Evolutionary conservation across 2,113 vertebrate genomes (phyloP).

Genomic region (Hippocampus barbouri): DNA sequence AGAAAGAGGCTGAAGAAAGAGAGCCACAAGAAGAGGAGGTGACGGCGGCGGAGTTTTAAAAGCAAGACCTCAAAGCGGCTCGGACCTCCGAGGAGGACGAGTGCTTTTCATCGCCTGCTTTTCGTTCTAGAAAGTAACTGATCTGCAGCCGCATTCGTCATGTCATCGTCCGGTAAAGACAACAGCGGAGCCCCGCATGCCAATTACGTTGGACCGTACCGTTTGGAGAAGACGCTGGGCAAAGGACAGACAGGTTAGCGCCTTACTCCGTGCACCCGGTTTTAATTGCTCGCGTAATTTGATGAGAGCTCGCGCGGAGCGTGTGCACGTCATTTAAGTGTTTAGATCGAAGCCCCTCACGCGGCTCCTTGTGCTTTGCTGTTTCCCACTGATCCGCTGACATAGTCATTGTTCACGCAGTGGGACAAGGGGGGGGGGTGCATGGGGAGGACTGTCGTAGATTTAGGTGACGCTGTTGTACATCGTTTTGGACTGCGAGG

Average conservation of each 20-base stretch:
- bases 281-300: slow-evolving; percentile 40
- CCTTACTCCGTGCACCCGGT: slow-evolving; percentile 23
- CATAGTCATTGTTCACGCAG: slow-evolving; percentile 39
- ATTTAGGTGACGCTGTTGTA: slow-evolving; percentile 39
- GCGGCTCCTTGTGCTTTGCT: slow-evolving; percentile 6
- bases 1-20: slow-evolving; percentile 26
- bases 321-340: slow-evolving; percentile 35
- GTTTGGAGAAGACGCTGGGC: slow-evolving; percentile 98
- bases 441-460: neutral
- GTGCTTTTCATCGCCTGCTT: slow-evolving; percentile 52
- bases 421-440: slow-evolving; percentile 1
- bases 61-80: slow-evolving; percentile 38
- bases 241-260: slow-evolving; percentile 99
- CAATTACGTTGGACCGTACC: slow-evolving; percentile 99
- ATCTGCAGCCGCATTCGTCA: slow-evolving; percentile 64
- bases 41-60: slow-evolving; percentile 59
- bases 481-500: slow-evolving; percentile 35
- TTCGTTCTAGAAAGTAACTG: slow-evolving; percentile 48
- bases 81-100: slow-evolving; percentile 41
- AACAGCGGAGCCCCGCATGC: slow-evolving; percentile 94
- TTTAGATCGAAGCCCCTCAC: slow-evolving; percentile 53
- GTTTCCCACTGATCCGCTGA: slow-evolving; percentile 20
- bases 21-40: slow-evolving; percentile 14
- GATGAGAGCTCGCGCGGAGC: slow-evolving; percentile 34
- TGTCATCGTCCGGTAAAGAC: slow-evolving; percentile 97